Conservation (phyloP, 2,797 vertebrate genomes). For the Pteronotus mesoamericanus region DNA sequence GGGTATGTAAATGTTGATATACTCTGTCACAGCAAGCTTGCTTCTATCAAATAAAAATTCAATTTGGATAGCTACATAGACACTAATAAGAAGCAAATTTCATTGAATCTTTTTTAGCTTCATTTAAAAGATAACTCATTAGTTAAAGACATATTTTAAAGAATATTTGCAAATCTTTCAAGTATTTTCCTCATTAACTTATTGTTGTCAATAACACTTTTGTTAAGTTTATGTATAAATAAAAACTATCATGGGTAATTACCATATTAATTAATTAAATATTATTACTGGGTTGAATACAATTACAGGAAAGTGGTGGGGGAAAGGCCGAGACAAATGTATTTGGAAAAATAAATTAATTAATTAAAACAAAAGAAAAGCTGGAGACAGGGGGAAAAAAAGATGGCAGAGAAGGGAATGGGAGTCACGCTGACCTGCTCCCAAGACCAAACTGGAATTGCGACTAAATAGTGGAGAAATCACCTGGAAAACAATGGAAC, state of each 20-base stretch:
- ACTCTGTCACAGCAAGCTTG: too few relatives aligned
- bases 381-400: too few relatives aligned
- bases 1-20: constrained; percentile 57
- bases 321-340: too few relatives aligned
- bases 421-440: too few relatives aligned
- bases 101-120: neutral
- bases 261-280: neutral
- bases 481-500: too few relatives aligned
- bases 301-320: too few relatives aligned
- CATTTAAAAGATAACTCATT: neutral
- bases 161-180: neutral
- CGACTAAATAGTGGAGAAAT: too few relatives aligned
- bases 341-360: too few relatives aligned
- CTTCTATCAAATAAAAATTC: neutral
- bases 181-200: neutral
- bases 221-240: constrained; percentile 3
- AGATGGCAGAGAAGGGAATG: too few relatives aligned
- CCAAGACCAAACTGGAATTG: too few relatives aligned
- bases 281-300: neutral
- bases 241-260: neutral
- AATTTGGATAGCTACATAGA: neutral
- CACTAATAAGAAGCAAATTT: neutral
- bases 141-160: neutral
- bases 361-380: too few relatives aligned
- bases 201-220: neutral